A percentile compares a stretch with the other conserved stretches of the same genome.
Evolutionary conservation across 2,113 vertebrate species (phyloP).

Genomic region (Peromyscus californicus): DNA sequence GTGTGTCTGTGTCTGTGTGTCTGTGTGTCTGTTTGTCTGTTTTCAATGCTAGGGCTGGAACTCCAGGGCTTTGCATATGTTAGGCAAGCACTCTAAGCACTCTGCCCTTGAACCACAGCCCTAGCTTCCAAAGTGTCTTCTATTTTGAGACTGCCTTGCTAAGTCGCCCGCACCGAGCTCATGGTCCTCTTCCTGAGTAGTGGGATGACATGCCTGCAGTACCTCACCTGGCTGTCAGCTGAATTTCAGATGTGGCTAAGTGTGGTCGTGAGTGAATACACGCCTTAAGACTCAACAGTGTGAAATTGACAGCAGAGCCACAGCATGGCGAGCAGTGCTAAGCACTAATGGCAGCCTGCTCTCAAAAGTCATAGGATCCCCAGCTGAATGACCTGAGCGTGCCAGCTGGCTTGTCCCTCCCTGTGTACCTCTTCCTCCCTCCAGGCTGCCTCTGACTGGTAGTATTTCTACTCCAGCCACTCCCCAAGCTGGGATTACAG

Average conservation of each 20-base stretch:
- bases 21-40: neutral
- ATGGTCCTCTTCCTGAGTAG: neutral
- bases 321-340: neutral
- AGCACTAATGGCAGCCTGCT: neutral
- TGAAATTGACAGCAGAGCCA: neutral
- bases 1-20: neutral
- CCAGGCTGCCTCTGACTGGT: neutral
- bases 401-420: neutral
- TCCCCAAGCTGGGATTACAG: neutral
- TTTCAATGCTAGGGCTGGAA: neutral
- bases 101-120: neutral
- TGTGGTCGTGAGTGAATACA: neutral
- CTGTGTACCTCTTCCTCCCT: too few species aligned
- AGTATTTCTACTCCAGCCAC: neutral
- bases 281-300: neutral
- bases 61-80: neutral
- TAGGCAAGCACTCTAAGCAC: neutral
- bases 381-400: neutral
- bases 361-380: neutral
- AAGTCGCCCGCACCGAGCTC: neutral
- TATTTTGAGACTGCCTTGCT: neutral
- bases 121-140: neutral
- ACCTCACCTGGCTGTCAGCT: neutral
- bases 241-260: neutral
- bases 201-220: neutral